Conservation (phyloP, 2,888 invertebrate species). For the Agrotis exclamationis region DNA sequence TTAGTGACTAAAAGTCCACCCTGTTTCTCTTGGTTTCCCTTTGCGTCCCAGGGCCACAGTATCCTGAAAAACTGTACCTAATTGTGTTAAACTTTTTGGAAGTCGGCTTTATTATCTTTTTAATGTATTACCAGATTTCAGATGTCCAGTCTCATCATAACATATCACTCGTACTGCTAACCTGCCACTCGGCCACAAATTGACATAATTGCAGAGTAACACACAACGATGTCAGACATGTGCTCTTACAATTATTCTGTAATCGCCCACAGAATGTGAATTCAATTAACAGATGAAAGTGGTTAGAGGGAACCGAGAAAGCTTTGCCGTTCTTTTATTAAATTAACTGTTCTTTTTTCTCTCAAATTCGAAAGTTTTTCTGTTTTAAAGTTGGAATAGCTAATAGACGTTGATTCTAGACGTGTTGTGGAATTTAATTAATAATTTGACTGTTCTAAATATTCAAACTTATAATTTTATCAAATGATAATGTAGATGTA, state of each 20-base stretch:
- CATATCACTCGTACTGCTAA: background rate
- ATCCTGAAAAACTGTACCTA: too few species aligned
- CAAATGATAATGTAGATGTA: too few species aligned
- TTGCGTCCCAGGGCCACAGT: too few species aligned
- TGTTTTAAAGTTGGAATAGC: background rate
- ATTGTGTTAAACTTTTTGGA: too few species aligned
- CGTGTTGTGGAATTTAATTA: background rate
- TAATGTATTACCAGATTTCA: too few species aligned
- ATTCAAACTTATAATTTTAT: too few species aligned
- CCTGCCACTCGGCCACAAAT: conserved; percentile 54
- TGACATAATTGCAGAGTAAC: conserved; percentile 70
- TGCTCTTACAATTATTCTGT: conserved; percentile 69
- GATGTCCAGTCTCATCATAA: background rate
- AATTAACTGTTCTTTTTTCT: conserved; percentile 10
- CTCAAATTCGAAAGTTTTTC: background rate
- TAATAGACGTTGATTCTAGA: too few species aligned
- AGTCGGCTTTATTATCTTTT: too few species aligned
- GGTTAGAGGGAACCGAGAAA: conserved; percentile 26
- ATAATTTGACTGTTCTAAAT: too few species aligned
- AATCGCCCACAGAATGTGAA: conserved; percentile 70
- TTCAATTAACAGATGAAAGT: conserved; percentile 71
- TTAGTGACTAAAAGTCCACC: too few species aligned
- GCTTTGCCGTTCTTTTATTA: conserved; percentile 35
- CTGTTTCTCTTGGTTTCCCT: too few species aligned
- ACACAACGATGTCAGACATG: conserved; percentile 56